These are phyloP conservation scores for Myripristis jacobus DNA, from an alignment of 2,797 vertebrate species.

Conservation along the genomic window DNA sequence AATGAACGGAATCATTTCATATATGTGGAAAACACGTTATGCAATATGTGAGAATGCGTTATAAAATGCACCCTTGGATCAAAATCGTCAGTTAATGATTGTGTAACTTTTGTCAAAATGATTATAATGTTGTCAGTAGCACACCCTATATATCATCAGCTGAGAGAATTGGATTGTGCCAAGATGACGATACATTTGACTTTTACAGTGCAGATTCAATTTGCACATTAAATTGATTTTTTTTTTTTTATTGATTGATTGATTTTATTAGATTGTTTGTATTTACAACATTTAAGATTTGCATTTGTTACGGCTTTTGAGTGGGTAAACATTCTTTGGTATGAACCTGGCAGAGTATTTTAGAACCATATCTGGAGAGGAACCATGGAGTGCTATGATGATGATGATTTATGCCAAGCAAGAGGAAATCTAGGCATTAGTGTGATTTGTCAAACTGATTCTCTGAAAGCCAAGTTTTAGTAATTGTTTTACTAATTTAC, in stretches of 20 bases:
- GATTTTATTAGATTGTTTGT: too few relatives aligned
- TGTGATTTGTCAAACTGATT: background rate
- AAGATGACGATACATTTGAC: background rate
- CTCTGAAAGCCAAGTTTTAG: background rate
- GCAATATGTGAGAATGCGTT: constrained; percentile 14
- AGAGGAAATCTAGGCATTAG: background rate
- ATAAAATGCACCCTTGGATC: constrained; percentile 12
- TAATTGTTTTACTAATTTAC: background rate
- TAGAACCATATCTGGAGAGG: background rate
- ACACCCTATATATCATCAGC: too few relatives aligned
- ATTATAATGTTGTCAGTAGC: background rate
- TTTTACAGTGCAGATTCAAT: background rate
- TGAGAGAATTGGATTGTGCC: too few relatives aligned
- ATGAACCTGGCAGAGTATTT: background rate
- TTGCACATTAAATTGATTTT: background rate
- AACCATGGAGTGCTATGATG: background rate
- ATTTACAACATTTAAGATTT: too few relatives aligned
- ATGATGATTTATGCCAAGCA: background rate
- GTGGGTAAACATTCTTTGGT: background rate
- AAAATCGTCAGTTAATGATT: background rate
- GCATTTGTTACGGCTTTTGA: background rate
- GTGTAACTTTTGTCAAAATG: background rate
- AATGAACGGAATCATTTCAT: constrained; percentile 29
- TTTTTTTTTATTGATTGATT: too few relatives aligned
- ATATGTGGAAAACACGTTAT: constrained; percentile 21